Conservation (phyloP, 2,888 invertebrate genomes). For the Volucella inflata region DNA sequence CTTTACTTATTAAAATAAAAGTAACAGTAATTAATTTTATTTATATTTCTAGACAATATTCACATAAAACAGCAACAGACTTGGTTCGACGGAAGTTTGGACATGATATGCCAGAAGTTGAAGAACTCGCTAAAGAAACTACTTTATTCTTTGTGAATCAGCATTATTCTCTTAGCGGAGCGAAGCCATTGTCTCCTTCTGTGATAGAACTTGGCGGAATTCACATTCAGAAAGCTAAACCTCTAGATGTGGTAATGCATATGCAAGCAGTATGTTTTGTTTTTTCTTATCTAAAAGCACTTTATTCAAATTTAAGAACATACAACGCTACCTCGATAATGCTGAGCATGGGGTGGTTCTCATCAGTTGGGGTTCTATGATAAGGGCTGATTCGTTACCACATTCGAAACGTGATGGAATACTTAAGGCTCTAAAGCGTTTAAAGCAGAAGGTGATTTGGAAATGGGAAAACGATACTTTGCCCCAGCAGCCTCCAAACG, state of each 20-base stretch:
- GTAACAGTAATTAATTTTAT: neutral
- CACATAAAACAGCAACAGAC: slow-evolving; percentile 78
- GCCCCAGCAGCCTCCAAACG: slow-evolving; percentile 86
- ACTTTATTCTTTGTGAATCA: slow-evolving; percentile 85
- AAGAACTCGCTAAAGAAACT: slow-evolving; percentile 83
- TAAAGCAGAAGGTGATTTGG: slow-evolving; percentile 88
- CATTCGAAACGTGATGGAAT: slow-evolving; percentile 85
- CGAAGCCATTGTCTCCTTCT: slow-evolving; percentile 84
- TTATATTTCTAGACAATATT: slow-evolving; percentile 61
- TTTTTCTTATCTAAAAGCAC: neutral
- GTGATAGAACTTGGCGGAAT: slow-evolving; percentile 86
- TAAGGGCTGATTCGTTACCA: slow-evolving; percentile 86
- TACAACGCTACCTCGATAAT: slow-evolving; percentile 86
- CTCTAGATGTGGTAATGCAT: slow-evolving; percentile 79
- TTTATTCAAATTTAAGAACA: slow-evolving; percentile 80
- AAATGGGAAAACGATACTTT: slow-evolving; percentile 88
- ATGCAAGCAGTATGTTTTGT: neutral
- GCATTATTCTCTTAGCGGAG: slow-evolving; percentile 85
- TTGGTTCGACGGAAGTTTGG: slow-evolving; percentile 82
- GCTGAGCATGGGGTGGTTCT: slow-evolving; percentile 87
- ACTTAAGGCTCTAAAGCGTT: slow-evolving; percentile 85
- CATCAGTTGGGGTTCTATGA: slow-evolving; percentile 90
- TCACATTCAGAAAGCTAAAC: slow-evolving; percentile 83
- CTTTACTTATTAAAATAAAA: neutral
- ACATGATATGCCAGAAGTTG: slow-evolving; percentile 84